phyloP scores from a whole-genome alignment of 2,888 invertebrate species.

The Lycocerus yunnanus region DNA sequence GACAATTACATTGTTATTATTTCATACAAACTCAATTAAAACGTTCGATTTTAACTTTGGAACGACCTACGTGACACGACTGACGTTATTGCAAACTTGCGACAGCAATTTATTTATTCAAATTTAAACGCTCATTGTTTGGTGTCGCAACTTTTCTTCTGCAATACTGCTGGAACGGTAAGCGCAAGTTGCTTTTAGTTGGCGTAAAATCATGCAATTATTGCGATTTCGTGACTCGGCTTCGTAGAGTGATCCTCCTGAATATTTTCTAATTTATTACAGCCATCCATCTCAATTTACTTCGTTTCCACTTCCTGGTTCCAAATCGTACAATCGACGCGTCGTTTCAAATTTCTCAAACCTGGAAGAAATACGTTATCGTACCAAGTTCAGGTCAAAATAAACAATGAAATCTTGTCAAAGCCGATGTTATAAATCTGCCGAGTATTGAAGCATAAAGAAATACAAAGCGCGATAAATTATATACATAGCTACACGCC shows the following conservation, averaged over 20 bases:
- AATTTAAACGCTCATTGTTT: slow-evolving; percentile 1
- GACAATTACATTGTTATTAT: not conserved
- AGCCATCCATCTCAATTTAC: not conserved
- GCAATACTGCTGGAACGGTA: slow-evolving; percentile 1
- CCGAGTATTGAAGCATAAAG: slow-evolving; percentile 1
- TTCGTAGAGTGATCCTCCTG: not conserved
- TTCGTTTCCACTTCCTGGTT: not conserved
- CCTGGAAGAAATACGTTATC: not conserved
- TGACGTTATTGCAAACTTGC: slow-evolving; percentile 1
- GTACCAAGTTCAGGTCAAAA: not conserved
- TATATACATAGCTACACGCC: not conserved
- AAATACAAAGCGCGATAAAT: slow-evolving; percentile 8
- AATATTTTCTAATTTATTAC: not conserved
- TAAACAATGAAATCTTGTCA: not conserved
- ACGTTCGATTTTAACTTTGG: slow-evolving; percentile 4
- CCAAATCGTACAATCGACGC: not conserved
- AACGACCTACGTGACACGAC: slow-evolving; percentile 9
- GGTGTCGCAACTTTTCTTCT: slow-evolving; percentile 1
- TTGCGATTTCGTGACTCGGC: not conserved
- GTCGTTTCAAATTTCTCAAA: not conserved
- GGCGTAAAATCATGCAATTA: slow-evolving; percentile 5
- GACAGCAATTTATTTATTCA: slow-evolving; percentile 7
- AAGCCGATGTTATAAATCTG: slow-evolving; percentile 9
- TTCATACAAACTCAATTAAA: slow-evolving; percentile 1
- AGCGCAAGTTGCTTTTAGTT: slow-evolving; percentile 5